Percentiles rank a stretch among this genome's conserved stretches.
These are phyloP conservation scores for Amiota minor DNA, from an alignment of 2,888 invertebrate species.

Conservation along the genomic window DNA sequence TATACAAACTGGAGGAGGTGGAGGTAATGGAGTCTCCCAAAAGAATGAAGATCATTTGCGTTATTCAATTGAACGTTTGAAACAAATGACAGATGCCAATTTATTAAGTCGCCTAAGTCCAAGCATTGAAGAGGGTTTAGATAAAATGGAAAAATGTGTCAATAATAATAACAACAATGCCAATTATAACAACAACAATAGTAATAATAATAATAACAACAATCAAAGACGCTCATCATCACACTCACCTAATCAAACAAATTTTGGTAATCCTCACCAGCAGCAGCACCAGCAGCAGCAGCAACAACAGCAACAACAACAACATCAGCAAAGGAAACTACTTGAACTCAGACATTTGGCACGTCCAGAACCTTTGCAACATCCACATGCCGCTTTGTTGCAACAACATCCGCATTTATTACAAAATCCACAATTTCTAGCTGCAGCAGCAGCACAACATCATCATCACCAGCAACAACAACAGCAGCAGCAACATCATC, in stretches of 20 bases:
- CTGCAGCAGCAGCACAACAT: slow-evolving; percentile 65
- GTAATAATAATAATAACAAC: slow-evolving; percentile 41
- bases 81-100: slow-evolving; percentile 70
- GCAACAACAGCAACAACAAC: slow-evolving; percentile 7
- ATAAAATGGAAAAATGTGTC: slow-evolving; percentile 51
- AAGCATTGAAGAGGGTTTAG: slow-evolving; percentile 47
- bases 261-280: slow-evolving; percentile 54
- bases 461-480: slow-evolving; percentile 59
- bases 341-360: slow-evolving; percentile 68
- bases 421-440: slow-evolving; percentile 69
- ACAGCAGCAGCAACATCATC: slow-evolving; percentile 50
- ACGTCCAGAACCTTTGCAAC: slow-evolving; percentile 69
- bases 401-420: slow-evolving; percentile 69
- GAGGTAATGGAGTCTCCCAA: slow-evolving; percentile 25
- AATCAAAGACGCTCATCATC: slow-evolving; percentile 48
- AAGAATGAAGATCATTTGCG: slow-evolving; percentile 64
- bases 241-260: slow-evolving; percentile 51
- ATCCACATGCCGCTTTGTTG: slow-evolving; percentile 67
- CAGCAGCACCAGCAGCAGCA: too few relatives aligned
- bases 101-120: slow-evolving; percentile 71
- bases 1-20: slow-evolving; percentile 40
- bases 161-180: slow-evolving; percentile 55
- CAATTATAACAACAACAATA: slow-evolving; percentile 44
- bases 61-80: slow-evolving; percentile 72
- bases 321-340: slow-evolving; percentile 63